These are phyloP conservation scores for Agrochola macilenta DNA, from an alignment of 2,888 invertebrate species.

Conservation along the genomic window DNA sequence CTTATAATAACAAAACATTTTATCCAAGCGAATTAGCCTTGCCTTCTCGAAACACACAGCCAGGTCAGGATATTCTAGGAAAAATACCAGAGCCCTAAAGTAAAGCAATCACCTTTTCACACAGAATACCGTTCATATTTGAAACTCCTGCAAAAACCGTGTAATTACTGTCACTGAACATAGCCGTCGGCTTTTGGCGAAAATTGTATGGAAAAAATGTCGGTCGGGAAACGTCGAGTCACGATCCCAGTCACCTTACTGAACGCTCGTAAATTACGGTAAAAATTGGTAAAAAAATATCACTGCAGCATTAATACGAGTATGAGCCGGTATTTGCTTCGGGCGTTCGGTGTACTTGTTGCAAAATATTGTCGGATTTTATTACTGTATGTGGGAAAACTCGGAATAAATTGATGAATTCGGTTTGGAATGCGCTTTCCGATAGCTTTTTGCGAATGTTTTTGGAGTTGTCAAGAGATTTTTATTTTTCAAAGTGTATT, in stretches of 20 bases:
- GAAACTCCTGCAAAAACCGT: slow-evolving; percentile 63
- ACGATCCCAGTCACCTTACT: slow-evolving; percentile 63
- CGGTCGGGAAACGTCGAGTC: slow-evolving; percentile 69
- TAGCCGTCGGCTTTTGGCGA: slow-evolving; percentile 63
- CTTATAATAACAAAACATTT: not conserved
- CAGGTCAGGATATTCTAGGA: not conserved
- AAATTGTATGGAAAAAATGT: slow-evolving; percentile 72
- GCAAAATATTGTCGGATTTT: slow-evolving; percentile 51
- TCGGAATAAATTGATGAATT: slow-evolving; percentile 31
- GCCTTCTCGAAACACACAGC: not conserved
- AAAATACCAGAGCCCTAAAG: not conserved
- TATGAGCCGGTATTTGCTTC: slow-evolving; percentile 49
- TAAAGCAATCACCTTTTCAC: slow-evolving; percentile 33
- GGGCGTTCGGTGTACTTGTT: slow-evolving; percentile 41
- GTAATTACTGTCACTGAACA: slow-evolving; percentile 70
- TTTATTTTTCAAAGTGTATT: not conserved
- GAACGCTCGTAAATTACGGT: slow-evolving; percentile 71
- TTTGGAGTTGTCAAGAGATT: not conserved
- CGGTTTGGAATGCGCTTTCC: slow-evolving; percentile 18
- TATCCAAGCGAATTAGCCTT: not conserved
- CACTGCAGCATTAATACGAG: slow-evolving; percentile 51
- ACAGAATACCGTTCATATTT: slow-evolving; percentile 60
- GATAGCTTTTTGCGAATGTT: slow-evolving; percentile 15
- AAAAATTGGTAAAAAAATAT: slow-evolving; percentile 68
- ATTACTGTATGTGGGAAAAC: slow-evolving; percentile 36